Conservation (phyloP, 2,888 invertebrate genomes). For the Ochropleura leucogaster region DNA sequence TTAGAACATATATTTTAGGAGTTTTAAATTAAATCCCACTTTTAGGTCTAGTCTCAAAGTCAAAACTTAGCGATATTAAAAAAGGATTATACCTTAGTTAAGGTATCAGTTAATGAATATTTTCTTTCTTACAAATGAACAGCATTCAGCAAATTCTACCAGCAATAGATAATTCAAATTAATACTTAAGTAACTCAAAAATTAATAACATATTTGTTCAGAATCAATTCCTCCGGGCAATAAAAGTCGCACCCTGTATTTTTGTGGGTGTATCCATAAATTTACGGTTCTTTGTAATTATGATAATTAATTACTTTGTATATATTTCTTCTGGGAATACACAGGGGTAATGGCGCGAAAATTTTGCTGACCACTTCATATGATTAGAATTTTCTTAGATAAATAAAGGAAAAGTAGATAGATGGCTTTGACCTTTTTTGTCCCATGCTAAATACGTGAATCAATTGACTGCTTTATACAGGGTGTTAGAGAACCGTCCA, state of each 20-base stretch:
- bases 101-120: neutral
- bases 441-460: neutral
- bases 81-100: neutral
- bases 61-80: neutral
- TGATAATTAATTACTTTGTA: constrained; percentile 69
- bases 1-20: neutral
- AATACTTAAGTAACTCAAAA: constrained; percentile 23
- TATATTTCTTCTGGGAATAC: constrained; percentile 71
- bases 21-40: neutral
- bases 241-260: constrained; percentile 46
- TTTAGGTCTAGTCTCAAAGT: neutral
- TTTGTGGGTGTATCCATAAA: constrained; percentile 64
- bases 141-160: neutral
- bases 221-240: constrained; percentile 37
- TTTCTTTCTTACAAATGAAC: neutral
- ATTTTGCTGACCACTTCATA: constrained; percentile 53
- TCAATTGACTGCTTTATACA: neutral
- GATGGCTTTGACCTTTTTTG: constrained; percentile 10
- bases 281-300: constrained; percentile 70
- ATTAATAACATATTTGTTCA: constrained; percentile 11
- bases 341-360: constrained; percentile 51
- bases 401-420: constrained; percentile 17
- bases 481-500: too few relatives aligned
- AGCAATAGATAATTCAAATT: neutral
- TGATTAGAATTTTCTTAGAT: constrained; percentile 54